phyloP scores from a whole-genome alignment of 2,888 invertebrate species.

The Dyspetes luteomarginatus region DNA sequence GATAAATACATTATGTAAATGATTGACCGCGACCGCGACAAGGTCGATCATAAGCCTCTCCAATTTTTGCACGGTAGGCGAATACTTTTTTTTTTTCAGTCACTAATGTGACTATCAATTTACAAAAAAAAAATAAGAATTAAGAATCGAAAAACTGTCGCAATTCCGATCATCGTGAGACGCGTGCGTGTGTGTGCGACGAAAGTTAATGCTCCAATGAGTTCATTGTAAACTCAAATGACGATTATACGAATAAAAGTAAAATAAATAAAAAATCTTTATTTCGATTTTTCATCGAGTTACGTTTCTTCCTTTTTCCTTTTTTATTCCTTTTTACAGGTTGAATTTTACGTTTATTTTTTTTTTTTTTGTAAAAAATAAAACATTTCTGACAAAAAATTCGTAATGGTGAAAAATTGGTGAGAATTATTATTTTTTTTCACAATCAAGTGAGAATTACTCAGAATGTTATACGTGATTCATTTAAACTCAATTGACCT shows the following conservation, averaged over 20 bases:
- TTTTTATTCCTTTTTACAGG: neutral
- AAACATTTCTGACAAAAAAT: neutral
- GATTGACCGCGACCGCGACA: neutral
- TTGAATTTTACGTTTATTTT: neutral
- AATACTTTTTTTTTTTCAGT: neutral
- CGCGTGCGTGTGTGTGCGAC: conserved; percentile 1
- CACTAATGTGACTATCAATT: neutral
- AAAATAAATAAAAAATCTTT: neutral
- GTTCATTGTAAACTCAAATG: conserved; percentile 49
- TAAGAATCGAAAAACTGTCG: conserved; percentile 4
- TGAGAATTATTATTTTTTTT: conserved; percentile 5
- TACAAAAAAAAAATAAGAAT: neutral
- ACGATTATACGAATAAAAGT: conserved; percentile 10
- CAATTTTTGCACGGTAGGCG: neutral
- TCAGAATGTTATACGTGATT: neutral
- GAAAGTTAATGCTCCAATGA: conserved; percentile 38
- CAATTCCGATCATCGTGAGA: neutral
- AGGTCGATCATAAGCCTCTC: neutral
- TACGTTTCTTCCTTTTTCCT: neutral
- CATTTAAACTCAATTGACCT: conserved; percentile 59
- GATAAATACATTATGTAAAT: conserved; percentile 18
- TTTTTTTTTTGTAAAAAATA: neutral
- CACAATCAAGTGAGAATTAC: conserved; percentile 28
- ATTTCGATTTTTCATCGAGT: neutral
- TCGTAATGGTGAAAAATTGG: neutral